phyloP scores from a whole-genome alignment of 2,797 vertebrate genomes.

The Meriones psammophilus region DNA sequence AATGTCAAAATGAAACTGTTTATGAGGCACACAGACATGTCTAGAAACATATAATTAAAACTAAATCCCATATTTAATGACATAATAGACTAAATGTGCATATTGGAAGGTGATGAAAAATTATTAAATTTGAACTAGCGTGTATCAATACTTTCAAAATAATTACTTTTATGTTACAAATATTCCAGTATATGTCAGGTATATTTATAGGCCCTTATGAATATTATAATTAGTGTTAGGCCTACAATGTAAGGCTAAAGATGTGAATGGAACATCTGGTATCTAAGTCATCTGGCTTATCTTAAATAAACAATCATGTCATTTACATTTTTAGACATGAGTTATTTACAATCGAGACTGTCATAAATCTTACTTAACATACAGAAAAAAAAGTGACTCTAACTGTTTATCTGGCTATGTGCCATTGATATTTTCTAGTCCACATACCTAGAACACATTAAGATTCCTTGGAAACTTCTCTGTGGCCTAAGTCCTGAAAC shows the following conservation, averaged over 20 bases:
- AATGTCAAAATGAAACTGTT: slow-evolving; percentile 47
- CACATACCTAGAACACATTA: not conserved
- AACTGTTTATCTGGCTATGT: slow-evolving; percentile 45
- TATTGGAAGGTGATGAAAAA: not conserved
- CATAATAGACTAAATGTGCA: not conserved
- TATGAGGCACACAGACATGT: not conserved
- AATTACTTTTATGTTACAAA: slow-evolving; percentile 26
- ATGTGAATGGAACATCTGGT: slow-evolving; percentile 43
- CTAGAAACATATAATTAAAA: slow-evolving; percentile 12
- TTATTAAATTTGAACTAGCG: not conserved
- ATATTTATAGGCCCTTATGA: not conserved
- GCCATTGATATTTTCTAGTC: slow-evolving; percentile 63
- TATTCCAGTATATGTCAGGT: not conserved
- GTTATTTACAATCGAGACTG: slow-evolving; percentile 56
- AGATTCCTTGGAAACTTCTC: not conserved
- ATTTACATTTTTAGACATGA: slow-evolving; percentile 50
- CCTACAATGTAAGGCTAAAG: not conserved
- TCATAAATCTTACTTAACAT: slow-evolving; percentile 10
- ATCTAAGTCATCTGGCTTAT: slow-evolving; percentile 48
- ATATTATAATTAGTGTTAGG: not conserved
- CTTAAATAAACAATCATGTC: slow-evolving; percentile 57
- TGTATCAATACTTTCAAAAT: not conserved
- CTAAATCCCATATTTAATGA: not conserved
- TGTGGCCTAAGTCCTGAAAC: slow-evolving; percentile 45
- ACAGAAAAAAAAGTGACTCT: not conserved